Evolutionary conservation across 2,797 vertebrate species (phyloP).

Genomic region (Rhincodon typus): DNA sequence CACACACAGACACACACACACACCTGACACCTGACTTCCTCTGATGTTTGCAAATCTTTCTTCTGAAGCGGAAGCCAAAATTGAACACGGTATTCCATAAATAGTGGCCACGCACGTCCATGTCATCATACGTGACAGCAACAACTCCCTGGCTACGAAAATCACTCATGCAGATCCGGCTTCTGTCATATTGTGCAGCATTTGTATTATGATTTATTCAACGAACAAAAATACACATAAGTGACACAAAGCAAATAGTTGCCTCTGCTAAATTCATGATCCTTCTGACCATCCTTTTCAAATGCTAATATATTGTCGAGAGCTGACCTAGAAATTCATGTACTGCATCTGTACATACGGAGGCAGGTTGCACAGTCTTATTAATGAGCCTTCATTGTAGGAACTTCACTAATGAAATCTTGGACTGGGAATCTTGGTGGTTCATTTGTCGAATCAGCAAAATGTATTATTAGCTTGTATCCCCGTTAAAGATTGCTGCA

Average conservation of each 20-base stretch:
- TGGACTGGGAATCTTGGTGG: neutral
- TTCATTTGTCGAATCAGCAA: slow-evolving; percentile 25
- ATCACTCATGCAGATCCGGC: neutral
- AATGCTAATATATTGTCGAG: slow-evolving; percentile 17
- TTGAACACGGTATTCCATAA: too few species aligned
- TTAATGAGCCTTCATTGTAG: slow-evolving; percentile 30
- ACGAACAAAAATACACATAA: neutral
- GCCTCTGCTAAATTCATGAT: neutral
- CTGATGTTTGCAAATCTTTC: neutral
- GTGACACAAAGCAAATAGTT: slow-evolving; percentile 6
- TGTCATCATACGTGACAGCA: too few species aligned
- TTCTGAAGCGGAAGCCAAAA: neutral
- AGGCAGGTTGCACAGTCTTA: neutral
- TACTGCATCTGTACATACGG: neutral
- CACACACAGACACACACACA: too few species aligned
- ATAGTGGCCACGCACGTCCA: neutral
- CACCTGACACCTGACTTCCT: neutral
- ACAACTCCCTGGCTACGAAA: neutral
- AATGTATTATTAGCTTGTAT: slow-evolving; percentile 31
- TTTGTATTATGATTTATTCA: neutral
- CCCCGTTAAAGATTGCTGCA: neutral
- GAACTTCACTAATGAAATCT: slow-evolving; percentile 28
- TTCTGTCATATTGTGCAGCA: neutral
- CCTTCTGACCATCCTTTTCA: slow-evolving; percentile 17
- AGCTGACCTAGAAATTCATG: slow-evolving; percentile 25